phyloP scores from a whole-genome alignment of 1,140 invertebrate species.

The Apocrypta bakeri region DNA sequence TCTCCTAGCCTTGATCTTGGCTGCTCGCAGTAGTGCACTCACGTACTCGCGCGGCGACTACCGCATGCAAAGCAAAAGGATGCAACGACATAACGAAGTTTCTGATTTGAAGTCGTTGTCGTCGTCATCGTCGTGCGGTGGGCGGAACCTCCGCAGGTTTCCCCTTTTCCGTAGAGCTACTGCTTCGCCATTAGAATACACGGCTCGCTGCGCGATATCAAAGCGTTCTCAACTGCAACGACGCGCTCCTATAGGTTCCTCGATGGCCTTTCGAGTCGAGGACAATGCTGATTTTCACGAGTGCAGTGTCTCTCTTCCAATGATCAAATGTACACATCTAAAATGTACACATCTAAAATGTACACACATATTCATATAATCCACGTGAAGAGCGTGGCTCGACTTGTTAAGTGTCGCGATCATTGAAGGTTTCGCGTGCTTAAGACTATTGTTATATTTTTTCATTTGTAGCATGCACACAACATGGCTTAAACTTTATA shows the following conservation, averaged over 20 bases:
- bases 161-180: not conserved
- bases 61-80: slow-evolving; percentile 16
- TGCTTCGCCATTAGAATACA: not conserved
- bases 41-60: not conserved
- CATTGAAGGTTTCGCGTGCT: not conserved
- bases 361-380: not conserved
- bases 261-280: not conserved
- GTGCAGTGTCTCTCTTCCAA: not conserved
- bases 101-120: not conserved
- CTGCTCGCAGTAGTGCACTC: not conserved
- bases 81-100: slow-evolving; percentile 10
- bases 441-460: too few species aligned
- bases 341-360: not conserved
- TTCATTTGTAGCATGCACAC: too few species aligned
- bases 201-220: slow-evolving; percentile 27
- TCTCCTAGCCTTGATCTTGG: slow-evolving; percentile 1
- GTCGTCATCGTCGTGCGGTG: not conserved
- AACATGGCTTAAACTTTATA: too few species aligned
- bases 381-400: not conserved
- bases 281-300: not conserved
- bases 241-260: not conserved
- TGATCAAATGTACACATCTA: not conserved
- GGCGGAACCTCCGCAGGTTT: not conserved
- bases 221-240: not conserved
- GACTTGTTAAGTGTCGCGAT: not conserved